A percentile compares a stretch with the other conserved stretches of the same genome.
Evolutionary conservation across 2,797 vertebrate genomes (phyloP).

Genomic region (Hoplostethus atlanticus): DNA sequence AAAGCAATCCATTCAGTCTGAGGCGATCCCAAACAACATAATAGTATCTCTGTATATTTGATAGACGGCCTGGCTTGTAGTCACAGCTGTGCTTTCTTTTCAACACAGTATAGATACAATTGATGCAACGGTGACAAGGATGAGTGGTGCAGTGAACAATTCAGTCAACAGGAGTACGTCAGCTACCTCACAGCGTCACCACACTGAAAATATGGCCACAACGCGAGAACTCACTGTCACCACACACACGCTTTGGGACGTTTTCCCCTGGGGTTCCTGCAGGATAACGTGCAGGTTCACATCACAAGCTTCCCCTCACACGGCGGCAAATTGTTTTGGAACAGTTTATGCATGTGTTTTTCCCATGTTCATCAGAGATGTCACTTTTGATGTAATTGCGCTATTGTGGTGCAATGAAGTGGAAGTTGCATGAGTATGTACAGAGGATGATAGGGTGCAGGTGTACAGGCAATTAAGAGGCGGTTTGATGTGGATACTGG

Average conservation of each 20-base stretch:
- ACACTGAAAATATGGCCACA: constrained; percentile 13
- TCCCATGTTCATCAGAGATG: too few species aligned
- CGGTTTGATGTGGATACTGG: background rate
- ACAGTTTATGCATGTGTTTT: constrained; percentile 17
- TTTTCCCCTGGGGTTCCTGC: constrained; percentile 16
- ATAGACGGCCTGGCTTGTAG: background rate
- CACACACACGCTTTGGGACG: constrained; percentile 18
- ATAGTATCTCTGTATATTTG: too few species aligned
- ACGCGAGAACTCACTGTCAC: constrained; percentile 23
- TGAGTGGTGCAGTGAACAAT: constrained; percentile 7
- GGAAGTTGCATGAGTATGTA: background rate
- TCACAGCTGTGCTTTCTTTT: constrained; percentile 6
- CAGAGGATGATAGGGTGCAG: background rate
- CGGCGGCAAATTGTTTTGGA: constrained; percentile 20
- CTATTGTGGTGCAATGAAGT: constrained; percentile 8
- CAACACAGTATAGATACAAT: background rate
- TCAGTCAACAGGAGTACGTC: constrained; percentile 12
- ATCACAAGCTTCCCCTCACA: constrained; percentile 16
- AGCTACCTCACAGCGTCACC: background rate
- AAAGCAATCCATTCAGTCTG: background rate
- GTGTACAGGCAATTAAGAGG: background rate
- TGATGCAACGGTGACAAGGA: background rate
- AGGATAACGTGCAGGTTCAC: constrained; percentile 41
- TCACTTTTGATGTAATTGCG: background rate
- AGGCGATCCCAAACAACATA: background rate